These are phyloP conservation scores for Andrena flavipes DNA, from an alignment of 2,888 invertebrate genomes.

Conservation along the genomic window DNA sequence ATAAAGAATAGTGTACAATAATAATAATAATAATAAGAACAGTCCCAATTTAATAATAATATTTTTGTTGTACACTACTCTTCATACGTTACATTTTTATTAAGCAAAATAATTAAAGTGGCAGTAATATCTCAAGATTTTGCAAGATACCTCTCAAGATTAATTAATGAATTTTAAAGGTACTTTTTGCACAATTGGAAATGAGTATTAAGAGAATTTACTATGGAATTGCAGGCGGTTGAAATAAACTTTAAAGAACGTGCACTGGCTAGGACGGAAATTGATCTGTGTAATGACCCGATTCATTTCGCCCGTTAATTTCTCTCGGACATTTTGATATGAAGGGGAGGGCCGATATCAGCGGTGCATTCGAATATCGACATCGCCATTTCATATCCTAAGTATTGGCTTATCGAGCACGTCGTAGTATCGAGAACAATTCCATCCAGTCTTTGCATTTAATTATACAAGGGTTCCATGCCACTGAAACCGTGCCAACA, in stretches of 20 bases:
- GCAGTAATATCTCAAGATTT: too few relatives aligned
- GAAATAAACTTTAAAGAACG: neutral
- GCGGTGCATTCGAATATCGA: slow-evolving; percentile 39
- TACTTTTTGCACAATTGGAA: neutral
- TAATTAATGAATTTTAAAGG: neutral
- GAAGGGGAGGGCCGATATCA: slow-evolving; percentile 20
- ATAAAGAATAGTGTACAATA: too few relatives aligned
- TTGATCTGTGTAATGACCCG: neutral
- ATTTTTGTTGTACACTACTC: too few relatives aligned
- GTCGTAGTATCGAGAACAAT: slow-evolving; percentile 15
- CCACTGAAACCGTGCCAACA: neutral
- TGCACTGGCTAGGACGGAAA: neutral
- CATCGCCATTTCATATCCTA: slow-evolving; percentile 3
- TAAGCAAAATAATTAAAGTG: too few relatives aligned
- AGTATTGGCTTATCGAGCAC: slow-evolving; percentile 46
- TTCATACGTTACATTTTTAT: too few relatives aligned
- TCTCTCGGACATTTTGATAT: neutral
- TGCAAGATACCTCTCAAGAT: too few relatives aligned
- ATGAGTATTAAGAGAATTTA: neutral
- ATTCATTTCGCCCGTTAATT: slow-evolving; percentile 21
- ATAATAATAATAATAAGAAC: too few relatives aligned
- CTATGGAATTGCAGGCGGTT: neutral
- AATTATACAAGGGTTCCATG: slow-evolving; percentile 24
- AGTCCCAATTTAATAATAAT: too few relatives aligned
- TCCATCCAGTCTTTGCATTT: slow-evolving; percentile 30